Percentiles rank a stretch among this genome's conserved stretches.
phyloP scores from a whole-genome alignment of 2,888 invertebrate species.

The Dimorphilus gyrociliatus region DNA sequence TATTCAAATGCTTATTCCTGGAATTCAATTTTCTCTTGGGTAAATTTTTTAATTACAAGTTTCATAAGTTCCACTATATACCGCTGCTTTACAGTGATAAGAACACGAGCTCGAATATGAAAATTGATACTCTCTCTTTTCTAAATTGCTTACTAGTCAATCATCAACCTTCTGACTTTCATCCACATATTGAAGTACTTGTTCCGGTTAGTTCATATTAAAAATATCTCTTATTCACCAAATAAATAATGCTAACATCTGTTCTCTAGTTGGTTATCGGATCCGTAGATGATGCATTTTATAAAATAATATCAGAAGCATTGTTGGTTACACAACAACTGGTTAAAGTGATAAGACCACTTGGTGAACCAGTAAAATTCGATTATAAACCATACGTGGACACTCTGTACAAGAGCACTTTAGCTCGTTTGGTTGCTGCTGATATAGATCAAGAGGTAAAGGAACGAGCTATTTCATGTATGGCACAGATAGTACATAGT shows the following conservation, averaged over 20 bases:
- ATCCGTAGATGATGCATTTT: conserved; percentile 85
- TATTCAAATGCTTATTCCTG: conserved; percentile 66
- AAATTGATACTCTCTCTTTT: conserved; percentile 81
- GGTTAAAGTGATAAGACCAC: conserved; percentile 72
- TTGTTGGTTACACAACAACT: conserved; percentile 77
- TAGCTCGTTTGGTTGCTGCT: conserved; percentile 69
- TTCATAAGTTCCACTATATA: background rate
- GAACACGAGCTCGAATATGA: conserved; percentile 84
- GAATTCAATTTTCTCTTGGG: conserved; percentile 64
- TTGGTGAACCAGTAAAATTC: conserved; percentile 46
- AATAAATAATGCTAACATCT: background rate
- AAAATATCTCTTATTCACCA: background rate
- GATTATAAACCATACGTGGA: conserved; percentile 62
- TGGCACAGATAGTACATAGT: conserved; percentile 82
- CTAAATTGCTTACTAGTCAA: conserved; percentile 64
- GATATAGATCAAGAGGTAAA: conserved; percentile 99
- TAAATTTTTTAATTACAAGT: conserved; percentile 6
- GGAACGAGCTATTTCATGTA: conserved; percentile 88
- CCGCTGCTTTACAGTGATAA: conserved; percentile 51
- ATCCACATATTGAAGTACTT: conserved; percentile 28
- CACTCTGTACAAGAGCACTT: conserved; percentile 58
- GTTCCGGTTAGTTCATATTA: conserved; percentile 31
- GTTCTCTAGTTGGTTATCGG: conserved; percentile 54
- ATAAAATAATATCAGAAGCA: conserved; percentile 95
- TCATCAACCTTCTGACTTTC: conserved; percentile 47